Evolutionary conservation across 2,113 vertebrate genomes (phyloP).

Genomic region (Ivindomyrus marchei): DNA sequence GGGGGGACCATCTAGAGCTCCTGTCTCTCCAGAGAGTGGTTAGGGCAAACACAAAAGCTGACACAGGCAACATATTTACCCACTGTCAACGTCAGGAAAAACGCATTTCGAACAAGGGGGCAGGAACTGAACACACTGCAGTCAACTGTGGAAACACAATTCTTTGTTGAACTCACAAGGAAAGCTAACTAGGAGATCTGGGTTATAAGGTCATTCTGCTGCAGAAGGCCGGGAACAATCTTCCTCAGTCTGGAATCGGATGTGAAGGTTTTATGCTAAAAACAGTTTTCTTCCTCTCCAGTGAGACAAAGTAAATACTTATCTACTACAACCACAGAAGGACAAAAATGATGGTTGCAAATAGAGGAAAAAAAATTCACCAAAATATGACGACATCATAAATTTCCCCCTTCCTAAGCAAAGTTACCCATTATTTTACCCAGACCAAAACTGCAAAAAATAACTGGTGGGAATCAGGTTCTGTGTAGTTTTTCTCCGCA

Average conservation of each 20-base stretch:
- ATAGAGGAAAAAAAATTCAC: not conserved
- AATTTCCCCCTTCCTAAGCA: not conserved
- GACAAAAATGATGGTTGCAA: not conserved
- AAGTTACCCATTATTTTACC: not conserved
- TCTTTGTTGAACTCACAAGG: not conserved
- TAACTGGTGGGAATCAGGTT: not conserved
- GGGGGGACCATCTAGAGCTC: not conserved
- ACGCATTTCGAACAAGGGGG: not conserved
- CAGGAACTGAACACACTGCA: not conserved
- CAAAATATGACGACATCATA: not conserved
- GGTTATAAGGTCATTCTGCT: not conserved
- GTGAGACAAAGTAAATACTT: no score
- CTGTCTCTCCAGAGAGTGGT: not conserved
- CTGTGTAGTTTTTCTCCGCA: not conserved
- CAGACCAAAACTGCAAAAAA: not conserved
- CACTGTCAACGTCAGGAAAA: not conserved
- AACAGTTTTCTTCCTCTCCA: not conserved
- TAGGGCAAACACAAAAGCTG: constrained; percentile 5
- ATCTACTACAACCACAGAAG: not conserved
- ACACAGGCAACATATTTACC: not conserved
- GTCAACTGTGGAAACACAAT: not conserved
- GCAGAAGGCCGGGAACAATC: not conserved
- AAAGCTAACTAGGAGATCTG: not conserved
- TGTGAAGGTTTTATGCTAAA: not conserved
- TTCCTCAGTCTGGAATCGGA: not conserved